phyloP scores from a whole-genome alignment of 2,797 vertebrate species.

The Lophotriccus pileatus region DNA sequence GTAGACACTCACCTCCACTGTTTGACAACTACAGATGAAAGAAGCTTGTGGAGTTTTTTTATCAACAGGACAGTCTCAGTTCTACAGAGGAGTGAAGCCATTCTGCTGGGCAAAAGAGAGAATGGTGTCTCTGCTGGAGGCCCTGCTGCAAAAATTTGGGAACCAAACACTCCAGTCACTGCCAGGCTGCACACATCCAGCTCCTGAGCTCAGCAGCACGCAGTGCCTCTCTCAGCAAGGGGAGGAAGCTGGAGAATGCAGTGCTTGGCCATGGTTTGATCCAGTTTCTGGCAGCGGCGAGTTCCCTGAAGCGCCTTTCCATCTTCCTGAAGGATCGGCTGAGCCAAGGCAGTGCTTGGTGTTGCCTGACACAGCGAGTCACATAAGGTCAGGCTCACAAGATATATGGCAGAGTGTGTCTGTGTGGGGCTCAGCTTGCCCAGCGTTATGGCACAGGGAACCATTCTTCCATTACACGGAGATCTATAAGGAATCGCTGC shows the following conservation, averaged over 20 bases:
- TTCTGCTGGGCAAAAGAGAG: not conserved
- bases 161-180: fast-evolving
- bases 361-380: not conserved
- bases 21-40: not conserved
- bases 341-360: not conserved
- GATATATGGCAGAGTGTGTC: not conserved
- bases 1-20: not conserved
- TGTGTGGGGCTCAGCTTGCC: slow-evolving; percentile 2
- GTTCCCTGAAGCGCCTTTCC: not conserved
- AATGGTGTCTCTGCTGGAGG: not conserved
- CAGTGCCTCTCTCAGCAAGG: fast-evolving
- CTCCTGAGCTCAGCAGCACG: not conserved
- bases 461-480: slow-evolving; percentile 66
- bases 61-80: not conserved
- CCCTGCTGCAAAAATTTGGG: not conserved
- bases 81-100: not conserved
- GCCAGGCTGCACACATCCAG: not conserved
- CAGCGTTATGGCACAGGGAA: slow-evolving; percentile 44
- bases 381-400: slow-evolving; percentile 47
- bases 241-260: not conserved
- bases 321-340: slow-evolving; percentile 34
- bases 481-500: slow-evolving; percentile 74
- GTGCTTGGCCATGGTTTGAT: not conserved
- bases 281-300: not conserved
- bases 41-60: not conserved